A percentile compares a stretch with the other conserved stretches of the same genome.
These are phyloP conservation scores for Philopotamus ludificatus DNA, from an alignment of 1,140 invertebrate species.

Conservation along the genomic window DNA sequence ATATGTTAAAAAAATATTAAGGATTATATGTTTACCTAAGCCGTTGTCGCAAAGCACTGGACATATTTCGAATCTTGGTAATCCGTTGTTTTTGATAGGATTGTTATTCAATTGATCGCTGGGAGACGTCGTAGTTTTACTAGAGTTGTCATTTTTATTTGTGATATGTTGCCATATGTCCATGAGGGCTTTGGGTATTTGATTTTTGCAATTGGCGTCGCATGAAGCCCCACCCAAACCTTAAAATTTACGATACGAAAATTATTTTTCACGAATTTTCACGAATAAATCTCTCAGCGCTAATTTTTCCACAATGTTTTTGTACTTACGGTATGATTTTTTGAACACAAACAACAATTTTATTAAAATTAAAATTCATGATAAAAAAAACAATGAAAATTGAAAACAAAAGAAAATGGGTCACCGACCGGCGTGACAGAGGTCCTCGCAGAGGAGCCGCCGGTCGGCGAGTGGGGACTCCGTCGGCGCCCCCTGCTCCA, in stretches of 20 bases:
- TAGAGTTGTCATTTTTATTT: background rate
- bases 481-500: constrained; percentile 32
- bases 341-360: background rate
- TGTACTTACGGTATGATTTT: background rate
- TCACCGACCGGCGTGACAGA: constrained; percentile 46
- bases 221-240: constrained; percentile 48
- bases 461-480: constrained; percentile 37
- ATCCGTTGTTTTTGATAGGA: constrained; percentile 17
- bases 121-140: background rate
- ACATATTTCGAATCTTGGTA: constrained; percentile 44
- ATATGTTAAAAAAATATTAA: background rate
- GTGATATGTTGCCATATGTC: background rate
- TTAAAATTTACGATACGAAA: constrained; percentile 21
- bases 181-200: background rate
- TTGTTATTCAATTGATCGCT: background rate
- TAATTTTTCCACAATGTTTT: background rate
- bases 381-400: constrained; percentile 12
- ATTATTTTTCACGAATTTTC: constrained; percentile 12
- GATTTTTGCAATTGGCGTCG: constrained; percentile 44
- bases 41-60: constrained; percentile 46
- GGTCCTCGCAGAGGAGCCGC: constrained; percentile 47
- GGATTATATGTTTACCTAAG: constrained; percentile 43
- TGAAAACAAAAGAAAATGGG: constrained; percentile 18
- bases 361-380: background rate
- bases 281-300: background rate